Conservation (phyloP, 2,888 invertebrate species). For the Drosophila prostipennis region DNA sequence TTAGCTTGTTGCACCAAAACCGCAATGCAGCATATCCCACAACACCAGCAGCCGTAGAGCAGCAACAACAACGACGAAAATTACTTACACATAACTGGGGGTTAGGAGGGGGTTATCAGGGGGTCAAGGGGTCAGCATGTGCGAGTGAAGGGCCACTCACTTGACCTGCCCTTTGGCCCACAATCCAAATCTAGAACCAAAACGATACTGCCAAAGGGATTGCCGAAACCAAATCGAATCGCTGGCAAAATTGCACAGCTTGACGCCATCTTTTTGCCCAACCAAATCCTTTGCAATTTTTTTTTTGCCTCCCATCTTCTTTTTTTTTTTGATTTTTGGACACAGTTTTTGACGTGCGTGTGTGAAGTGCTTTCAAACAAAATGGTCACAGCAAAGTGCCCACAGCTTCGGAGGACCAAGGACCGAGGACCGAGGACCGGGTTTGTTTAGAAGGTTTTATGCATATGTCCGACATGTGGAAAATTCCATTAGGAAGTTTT, state of each 20-base stretch:
- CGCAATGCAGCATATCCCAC: conserved; percentile 70
- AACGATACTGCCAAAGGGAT: conserved; percentile 20
- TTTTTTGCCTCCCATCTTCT: conserved; percentile 2
- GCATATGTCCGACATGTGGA: conserved; percentile 76
- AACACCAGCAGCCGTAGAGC: conserved; percentile 41
- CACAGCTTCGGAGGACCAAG: conserved; percentile 29
- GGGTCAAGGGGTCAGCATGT: background rate
- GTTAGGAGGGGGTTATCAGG: background rate
- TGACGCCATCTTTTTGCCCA: conserved; percentile 45
- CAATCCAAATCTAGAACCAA: background rate
- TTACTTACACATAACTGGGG: conserved; percentile 30
- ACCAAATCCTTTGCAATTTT: conserved; percentile 15
- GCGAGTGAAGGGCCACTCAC: conserved; percentile 27
- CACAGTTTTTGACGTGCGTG: conserved; percentile 60
- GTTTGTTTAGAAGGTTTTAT: conserved; percentile 74
- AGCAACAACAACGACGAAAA: conserved; percentile 25
- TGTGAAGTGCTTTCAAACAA: conserved; percentile 59
- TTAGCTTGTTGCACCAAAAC: conserved; percentile 73
- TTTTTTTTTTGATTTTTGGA: conserved; percentile 24
- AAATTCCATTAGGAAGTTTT: conserved; percentile 78
- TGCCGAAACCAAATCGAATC: conserved; percentile 48
- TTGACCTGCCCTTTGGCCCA: conserved; percentile 13
- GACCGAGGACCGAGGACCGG: conserved; percentile 17
- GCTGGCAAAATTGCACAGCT: conserved; percentile 44
- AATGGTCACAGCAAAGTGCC: conserved; percentile 40